Base-by-base conservation (phyloP, 1,140 invertebrate species). In the Lerema accius region DNA sequence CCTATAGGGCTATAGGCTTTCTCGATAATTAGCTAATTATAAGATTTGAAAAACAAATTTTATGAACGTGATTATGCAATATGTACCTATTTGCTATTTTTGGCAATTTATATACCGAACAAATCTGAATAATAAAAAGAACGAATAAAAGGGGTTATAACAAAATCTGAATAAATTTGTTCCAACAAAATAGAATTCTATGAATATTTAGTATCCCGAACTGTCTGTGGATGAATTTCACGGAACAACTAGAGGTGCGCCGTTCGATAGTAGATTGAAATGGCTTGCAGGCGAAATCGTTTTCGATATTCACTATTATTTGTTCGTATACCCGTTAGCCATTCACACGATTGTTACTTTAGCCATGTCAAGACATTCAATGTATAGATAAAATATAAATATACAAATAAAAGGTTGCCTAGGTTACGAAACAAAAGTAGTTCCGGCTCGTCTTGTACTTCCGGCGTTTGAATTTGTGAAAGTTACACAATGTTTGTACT, bases 111-210 rank as follows among this genome's bases (percentile, higher is more conserved):
- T 28, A 14, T 28, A 28, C 11, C 0, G 26, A 48, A 48, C 45
- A 28, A 11, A 46, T 46, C 19, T 48, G 17, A 23, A 23, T 48
- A 48, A 45, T 45, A 48, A 48, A 26, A 13, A 28, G 10, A 3
- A 37, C 10, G n/a, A 48, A 48, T 23, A 28, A 28, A 48, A 13
- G 28, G 16, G 45, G 45, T 7, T 28, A 14, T 48, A 48, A 48
- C 45, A 48, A 28, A 48, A 48, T 11, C 19, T 26, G 45, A 48
- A 48, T 48, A 48, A 48, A 48, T 48, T 48, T 19, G 19, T 28
- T n/a, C 45, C 1, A 28, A 37, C 23, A 48, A 48, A 48, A 48
- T 19, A 45, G 19, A 48, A 48, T 14, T 48, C 45, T 28, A 48
- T 48, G 45, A 48, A 49, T 49, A 49, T 49, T 49, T 49, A 49